Evolutionary conservation across 2,113 vertebrate genomes (phyloP), one percentile per base, ranked within the genome.

Genomic region (Scomber scombrus): DNA sequence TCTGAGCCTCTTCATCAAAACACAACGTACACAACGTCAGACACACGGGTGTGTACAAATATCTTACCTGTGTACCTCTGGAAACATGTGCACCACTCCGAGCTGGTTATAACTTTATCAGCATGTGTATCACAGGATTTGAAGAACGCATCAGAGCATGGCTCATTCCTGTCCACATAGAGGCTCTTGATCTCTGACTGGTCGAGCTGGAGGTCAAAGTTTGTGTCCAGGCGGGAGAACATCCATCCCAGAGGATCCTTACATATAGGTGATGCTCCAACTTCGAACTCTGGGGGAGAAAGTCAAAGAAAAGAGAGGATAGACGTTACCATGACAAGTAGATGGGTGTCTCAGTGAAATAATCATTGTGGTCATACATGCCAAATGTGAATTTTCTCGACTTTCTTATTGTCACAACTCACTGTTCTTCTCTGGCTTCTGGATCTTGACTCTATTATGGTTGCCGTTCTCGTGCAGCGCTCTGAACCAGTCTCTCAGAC

Each of bases 51-150:
- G 23, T 26, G 23, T 3, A 18, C 15, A 16, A 21, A 26, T 15
- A 3, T 11, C 54, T 91, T 95, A 99, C 98, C 98, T 96, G 98
- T 97, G 88, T 97, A 97, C 79, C 96, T 97, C 90, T 99, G 98
- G 93, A 99, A 99, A 90, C 98, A 99, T 54, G 97, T 97, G 92
- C 97, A 99, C 98, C 98, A 99, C 79, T 99, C 98, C 10, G 97
- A 97, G 93, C 98, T 98, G 87, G 96, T 97, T 91, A 99, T 96
- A 57, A 97, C 93, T 75, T 95, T 95, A 92, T 99, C 96, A 23
- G 87, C 93, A 78, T 96, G 97, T 0, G 96, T 95, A 86, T 99
- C 97, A 75, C 98, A 99, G 5, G 97, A 97, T 81, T 94, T 97
- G 94, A 99, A 98, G 95, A 99, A 98, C 0, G 94, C 94, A 40